Percentiles rank a stretch among this genome's conserved stretches.
phyloP scores from a whole-genome alignment of 2,888 invertebrate genomes.

The Campoplex capitator region DNA sequence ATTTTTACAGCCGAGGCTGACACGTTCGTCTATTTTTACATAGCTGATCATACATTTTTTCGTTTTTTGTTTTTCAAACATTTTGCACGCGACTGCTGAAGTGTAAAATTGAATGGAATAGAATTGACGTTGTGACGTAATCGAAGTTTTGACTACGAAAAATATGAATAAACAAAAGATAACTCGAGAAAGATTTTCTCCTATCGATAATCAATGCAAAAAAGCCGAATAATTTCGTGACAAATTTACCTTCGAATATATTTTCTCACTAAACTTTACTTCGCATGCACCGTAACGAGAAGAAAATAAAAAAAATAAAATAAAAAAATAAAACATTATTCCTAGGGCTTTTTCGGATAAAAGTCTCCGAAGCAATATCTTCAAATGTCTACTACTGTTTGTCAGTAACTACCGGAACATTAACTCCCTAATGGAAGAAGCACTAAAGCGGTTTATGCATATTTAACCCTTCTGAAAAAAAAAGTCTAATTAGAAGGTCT shows the following conservation, averaged over 20 bases:
- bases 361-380: background rate
- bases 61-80: background rate
- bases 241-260: background rate
- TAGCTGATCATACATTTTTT: conserved; percentile 6
- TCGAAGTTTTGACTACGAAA: background rate
- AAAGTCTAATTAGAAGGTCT: background rate
- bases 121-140: background rate
- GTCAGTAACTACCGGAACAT: conserved; percentile 1
- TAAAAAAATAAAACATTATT: background rate
- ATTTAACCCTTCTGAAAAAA: conserved; percentile 10
- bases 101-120: background rate
- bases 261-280: background rate
- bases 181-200: background rate
- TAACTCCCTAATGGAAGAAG: conserved; percentile 6
- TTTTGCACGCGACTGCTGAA: background rate
- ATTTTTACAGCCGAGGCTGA: background rate
- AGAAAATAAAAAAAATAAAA: too few species aligned
- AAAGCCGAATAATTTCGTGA: background rate
- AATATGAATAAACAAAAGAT: background rate
- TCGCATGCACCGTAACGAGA: background rate
- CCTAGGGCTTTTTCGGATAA: background rate
- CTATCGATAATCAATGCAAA: background rate
- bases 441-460: conserved; percentile 38
- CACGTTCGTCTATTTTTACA: conserved; percentile 13
- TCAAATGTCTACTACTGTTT: background rate